A percentile compares a stretch with the other conserved stretches of the same genome.
Conservation (phyloP, 2,888 invertebrate genomes). For the Clostera curtula region DNA sequence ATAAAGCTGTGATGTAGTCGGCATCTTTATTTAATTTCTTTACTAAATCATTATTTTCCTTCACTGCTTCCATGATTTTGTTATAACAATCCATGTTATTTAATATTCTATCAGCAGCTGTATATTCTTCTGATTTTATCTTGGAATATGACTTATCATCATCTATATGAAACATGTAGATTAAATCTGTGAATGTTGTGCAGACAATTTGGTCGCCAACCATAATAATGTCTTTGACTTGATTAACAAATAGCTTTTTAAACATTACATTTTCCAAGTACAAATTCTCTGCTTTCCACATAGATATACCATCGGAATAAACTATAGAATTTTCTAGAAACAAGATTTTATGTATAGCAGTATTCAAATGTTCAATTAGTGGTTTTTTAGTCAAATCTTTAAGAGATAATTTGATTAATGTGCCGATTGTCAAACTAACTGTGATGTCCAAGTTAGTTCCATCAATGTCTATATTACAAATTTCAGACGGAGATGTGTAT, state of each 20-base stretch:
- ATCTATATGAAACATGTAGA: slow-evolving; percentile 41
- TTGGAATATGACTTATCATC: slow-evolving; percentile 31
- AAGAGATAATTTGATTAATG: slow-evolving; percentile 37
- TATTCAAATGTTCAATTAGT: slow-evolving; percentile 44
- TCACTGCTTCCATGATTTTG: slow-evolving; percentile 37
- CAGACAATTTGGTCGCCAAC: slow-evolving; percentile 42
- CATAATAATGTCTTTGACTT: slow-evolving; percentile 45
- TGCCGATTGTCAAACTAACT: slow-evolving; percentile 43
- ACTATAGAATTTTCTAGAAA: slow-evolving; percentile 29
- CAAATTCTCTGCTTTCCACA: slow-evolving; percentile 48
- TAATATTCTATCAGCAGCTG: slow-evolving; percentile 35
- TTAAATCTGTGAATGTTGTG: slow-evolving; percentile 43
- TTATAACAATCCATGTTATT: slow-evolving; percentile 40
- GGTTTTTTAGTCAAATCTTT: slow-evolving; percentile 17
- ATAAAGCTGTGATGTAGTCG: slow-evolving; percentile 41
- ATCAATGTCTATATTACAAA: slow-evolving; percentile 33
- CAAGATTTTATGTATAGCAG: slow-evolving; percentile 37
- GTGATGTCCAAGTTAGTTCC: slow-evolving; percentile 25
- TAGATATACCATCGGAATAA: slow-evolving; percentile 47
- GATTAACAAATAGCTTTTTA: slow-evolving; percentile 36
- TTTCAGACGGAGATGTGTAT: slow-evolving; percentile 44
- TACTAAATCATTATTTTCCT: slow-evolving; percentile 34
- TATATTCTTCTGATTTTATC: slow-evolving; percentile 28
- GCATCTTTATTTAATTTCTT: slow-evolving; percentile 38
- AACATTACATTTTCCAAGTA: slow-evolving; percentile 32